Conservation (phyloP, 2,888 invertebrate species). For the Oxytorus armatus region DNA sequence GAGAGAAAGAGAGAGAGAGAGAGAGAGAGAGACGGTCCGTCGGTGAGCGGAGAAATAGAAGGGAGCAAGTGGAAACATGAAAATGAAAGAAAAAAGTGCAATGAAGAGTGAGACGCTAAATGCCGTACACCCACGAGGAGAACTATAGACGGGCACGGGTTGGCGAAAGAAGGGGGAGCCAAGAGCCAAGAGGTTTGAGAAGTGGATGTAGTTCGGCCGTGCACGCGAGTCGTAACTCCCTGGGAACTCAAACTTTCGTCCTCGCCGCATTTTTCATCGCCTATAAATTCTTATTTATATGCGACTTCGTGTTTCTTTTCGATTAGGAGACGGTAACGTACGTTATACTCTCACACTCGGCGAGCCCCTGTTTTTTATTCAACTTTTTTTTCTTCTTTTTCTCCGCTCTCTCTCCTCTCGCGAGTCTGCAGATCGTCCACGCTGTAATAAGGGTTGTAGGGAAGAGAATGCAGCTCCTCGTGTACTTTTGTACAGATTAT, state of each 20-base stretch:
- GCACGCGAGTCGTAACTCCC: slow-evolving; percentile 52
- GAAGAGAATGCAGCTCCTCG: neutral
- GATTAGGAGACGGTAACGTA: slow-evolving; percentile 75
- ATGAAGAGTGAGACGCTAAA: slow-evolving; percentile 55
- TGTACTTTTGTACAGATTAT: neutral
- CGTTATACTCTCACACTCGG: slow-evolving; percentile 48
- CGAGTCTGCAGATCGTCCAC: neutral
- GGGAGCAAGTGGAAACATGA: slow-evolving; percentile 58
- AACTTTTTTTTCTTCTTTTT: slow-evolving; percentile 32
- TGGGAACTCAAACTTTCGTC: slow-evolving; percentile 66
- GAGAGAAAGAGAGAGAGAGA: too few species aligned
- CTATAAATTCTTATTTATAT: slow-evolving; percentile 84
- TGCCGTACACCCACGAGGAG: slow-evolving; percentile 46
- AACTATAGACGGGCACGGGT: slow-evolving; percentile 39
- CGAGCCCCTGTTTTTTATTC: slow-evolving; percentile 6
- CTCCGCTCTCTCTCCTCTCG: slow-evolving; percentile 8
- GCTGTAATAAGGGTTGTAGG: slow-evolving; percentile 4
- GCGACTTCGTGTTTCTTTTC: slow-evolving; percentile 82
- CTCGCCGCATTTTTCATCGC: slow-evolving; percentile 82
- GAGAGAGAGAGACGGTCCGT: slow-evolving; percentile 16
- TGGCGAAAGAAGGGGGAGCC: slow-evolving; percentile 44
- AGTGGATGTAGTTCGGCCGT: slow-evolving; percentile 34
- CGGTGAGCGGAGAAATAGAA: slow-evolving; percentile 18
- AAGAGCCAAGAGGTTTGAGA: slow-evolving; percentile 64
- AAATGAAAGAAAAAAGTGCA: slow-evolving; percentile 55